A percentile compares a stretch with the other conserved stretches of the same genome.
Evolutionary conservation across 2,888 invertebrate species (phyloP).

Genomic region (Amblyteles armatorius): DNA sequence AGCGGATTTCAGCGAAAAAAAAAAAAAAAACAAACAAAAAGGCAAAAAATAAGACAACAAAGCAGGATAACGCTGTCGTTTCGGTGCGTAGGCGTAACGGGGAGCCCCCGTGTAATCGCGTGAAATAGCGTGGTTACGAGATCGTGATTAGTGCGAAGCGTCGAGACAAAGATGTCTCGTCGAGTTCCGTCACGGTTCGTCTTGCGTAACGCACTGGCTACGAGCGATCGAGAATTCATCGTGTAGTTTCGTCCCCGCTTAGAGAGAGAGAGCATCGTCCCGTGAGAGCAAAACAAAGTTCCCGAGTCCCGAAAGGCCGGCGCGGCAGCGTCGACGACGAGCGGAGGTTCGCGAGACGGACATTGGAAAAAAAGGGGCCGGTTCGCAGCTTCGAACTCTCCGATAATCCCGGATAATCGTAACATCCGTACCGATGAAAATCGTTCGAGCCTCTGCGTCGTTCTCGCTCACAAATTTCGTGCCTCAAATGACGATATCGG

Average conservation of each 20-base stretch:
- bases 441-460: not conserved
- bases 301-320: not conserved
- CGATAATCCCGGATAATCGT: conserved; percentile 3
- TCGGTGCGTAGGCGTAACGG: not conserved
- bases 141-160: not conserved
- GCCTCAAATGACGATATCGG: conserved; percentile 22
- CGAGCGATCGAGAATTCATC: conserved; percentile 11
- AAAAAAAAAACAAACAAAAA: not conserved
- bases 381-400: not conserved
- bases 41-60: conserved; percentile 11
- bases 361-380: not conserved
- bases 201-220: conserved; percentile 66
- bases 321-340: not conserved
- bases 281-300: not conserved
- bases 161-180: conserved; percentile 9
- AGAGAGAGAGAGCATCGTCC: not conserved
- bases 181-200: conserved; percentile 62
- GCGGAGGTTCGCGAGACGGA: not conserved
- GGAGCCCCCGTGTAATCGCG: conserved; percentile 15
- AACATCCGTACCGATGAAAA: conserved; percentile 9
- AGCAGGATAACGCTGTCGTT: conserved; percentile 11
- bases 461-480: conserved; percentile 10
- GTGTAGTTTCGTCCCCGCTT: conserved; percentile 7
- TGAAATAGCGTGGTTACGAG: conserved; percentile 8
- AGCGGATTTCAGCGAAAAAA: conserved; percentile 19